Evolutionary conservation across 2,113 vertebrate genomes (phyloP), one percentile per base, ranked within the genome.

Genomic region (Corythaeola cristata): DNA sequence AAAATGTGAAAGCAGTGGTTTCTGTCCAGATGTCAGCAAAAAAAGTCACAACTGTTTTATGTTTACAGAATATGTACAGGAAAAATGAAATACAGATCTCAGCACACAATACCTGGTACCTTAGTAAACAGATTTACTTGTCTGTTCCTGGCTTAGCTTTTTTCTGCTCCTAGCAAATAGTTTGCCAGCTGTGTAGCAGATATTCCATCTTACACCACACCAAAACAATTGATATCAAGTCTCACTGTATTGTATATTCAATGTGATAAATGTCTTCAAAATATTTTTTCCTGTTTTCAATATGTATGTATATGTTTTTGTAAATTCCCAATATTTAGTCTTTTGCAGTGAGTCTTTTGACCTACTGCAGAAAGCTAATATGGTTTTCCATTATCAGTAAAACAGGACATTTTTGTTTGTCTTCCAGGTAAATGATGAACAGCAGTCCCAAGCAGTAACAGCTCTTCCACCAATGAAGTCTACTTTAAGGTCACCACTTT

Each of bases 371-470:
- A 83, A 84, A 89, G 30, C 15, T 33, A 74, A 53, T 45, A 39
- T 3, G 6, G 28, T 78, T 93, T 80, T 90, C 47, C 18, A 6
- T 64, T 68, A 37, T 39, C 20, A 47, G 59, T 95, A 93, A 94
- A 90, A 33, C 35, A 59, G 30, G 27, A 68, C 58, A 5, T 59
- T 69, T 85, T 41, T 66, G 8, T 96, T 93, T 97, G 69, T 96
- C 16, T 97, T 97, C 35, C 97, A 98, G 98, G 92, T 94, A 82
- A 95, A 90, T 35, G 73, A 50, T 44, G 56, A 80, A 66, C 92
- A 81, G 8, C 69, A 67, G 53, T 93, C 84, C 76, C 90, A 89
- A 23, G 67, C 5, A 41, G 81, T 50, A 73, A 33, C 89, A 68
- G 45, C 75, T 56, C 22, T 89, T n/a, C 21, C 52, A 64, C 23